Evolutionary conservation across 1,140 invertebrate species (phyloP), one percentile per base, ranked within the genome.

Genomic region (Papilio glaucus): DNA sequence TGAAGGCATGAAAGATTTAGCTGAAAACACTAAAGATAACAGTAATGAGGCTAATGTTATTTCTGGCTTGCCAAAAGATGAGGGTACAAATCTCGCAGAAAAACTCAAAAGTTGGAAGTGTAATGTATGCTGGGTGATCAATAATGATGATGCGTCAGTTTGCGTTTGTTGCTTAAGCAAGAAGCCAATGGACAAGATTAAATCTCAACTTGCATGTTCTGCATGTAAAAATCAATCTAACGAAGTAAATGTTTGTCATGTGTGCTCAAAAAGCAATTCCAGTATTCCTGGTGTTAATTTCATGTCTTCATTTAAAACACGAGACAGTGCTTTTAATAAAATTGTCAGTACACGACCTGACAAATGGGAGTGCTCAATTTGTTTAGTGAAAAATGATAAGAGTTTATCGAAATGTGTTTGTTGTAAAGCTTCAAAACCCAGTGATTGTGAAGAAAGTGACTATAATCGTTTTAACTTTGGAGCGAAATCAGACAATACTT

Each of bases 331-430:
- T 49, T 49, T 69, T 39, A 62, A 65, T 45, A 75, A 76, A 63
- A 57, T 62, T 13, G 26, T 70, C 18, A 38, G n/a, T n/a, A 61
- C 42, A 72, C 75, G 72, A 42, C 70, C 62, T 26, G 57, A 70
- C 60, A 79, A 80, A 49, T 86, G 81, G 82, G 81, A 95, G 71
- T 97, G 96, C 89, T 79, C 88, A 9, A 91, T 89, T 53, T 97
- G 96, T 87, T 94, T 95, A 91, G 91, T 96, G 1, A 88, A 92
- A 63, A 97, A 97, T 87, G 94, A 95, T 88, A 15, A 89, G 90
- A 9, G 87, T 88, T 15, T 77, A 75, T 79, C 77, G 1, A 96
- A 94, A 73, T 97, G 96, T 90, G 89, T 94, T 4, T 95, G 95
- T 8, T 97, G 96, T 87, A 93, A 94, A 75, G 89, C 94, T 8